Base-by-base conservation (phyloP, 1,140 invertebrate genomes). In the Drosophila punjabiensis region DNA sequence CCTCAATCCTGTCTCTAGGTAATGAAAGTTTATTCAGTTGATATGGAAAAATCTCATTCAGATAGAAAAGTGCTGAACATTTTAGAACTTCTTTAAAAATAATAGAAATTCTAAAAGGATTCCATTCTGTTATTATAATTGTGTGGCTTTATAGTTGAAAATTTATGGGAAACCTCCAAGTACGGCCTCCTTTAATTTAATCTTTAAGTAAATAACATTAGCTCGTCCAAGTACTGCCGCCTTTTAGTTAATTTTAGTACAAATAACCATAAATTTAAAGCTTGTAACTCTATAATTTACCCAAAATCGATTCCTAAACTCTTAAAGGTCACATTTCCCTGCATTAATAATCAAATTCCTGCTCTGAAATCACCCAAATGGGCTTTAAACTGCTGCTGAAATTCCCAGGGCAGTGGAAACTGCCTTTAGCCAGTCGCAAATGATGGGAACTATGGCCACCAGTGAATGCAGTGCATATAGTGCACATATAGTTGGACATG, bases 401-500 rank as follows among this genome's bases (percentile, higher is more conserved):
- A 62, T 28, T 66, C 18, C 30, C 20, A 62, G 16, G n/a, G 58
- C 41, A 45, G 20, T 10, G 33, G 33, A 35, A 30, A 41, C 62
- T 32, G 64, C 64, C 30, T 5, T 66, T 24, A 14, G 59, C 39
- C 37, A 66, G 39, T 62, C 24, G 20, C 60, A 65, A 48, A 65
- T 65, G 32, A 30, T 30, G 32, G 43, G 9, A 75, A 74, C 16
- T 39, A 11, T 24, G n/a, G 67, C 53, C 32, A 56, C 5, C 53
- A 39, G 53, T 56, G 33, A 6, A 37, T 56, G 18, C 8, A 39
- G 20, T 24, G 33, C 67, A 32, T 58, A 14, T 30, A 20, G 9
- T 60, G 52, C 66, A 30, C 66, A 30, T 47, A n/a, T 39, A n/a
- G 10, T 53, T 43, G 59, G 53, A 76, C 64, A 89, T 78, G 60